Evolutionary conservation across 2,888 invertebrate species (phyloP).

Genomic region (Cenopis cana): DNA sequence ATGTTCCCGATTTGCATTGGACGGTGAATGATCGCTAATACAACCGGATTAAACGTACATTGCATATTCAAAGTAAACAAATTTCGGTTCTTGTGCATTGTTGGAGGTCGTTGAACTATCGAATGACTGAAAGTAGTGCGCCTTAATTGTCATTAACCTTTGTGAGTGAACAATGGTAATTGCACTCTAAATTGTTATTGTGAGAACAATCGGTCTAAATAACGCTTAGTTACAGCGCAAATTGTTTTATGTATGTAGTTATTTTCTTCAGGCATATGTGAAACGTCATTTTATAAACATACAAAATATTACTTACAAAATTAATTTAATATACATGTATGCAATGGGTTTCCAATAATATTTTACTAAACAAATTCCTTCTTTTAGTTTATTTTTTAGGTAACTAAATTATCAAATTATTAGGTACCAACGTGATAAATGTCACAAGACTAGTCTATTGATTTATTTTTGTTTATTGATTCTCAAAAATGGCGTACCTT

Average conservation of each 20-base stretch:
- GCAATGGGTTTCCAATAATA: neutral
- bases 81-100: slow-evolving; percentile 55
- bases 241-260: slow-evolving; percentile 7
- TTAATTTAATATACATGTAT: neutral
- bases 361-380: neutral
- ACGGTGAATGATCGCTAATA: slow-evolving; percentile 60
- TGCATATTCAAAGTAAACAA: slow-evolving; percentile 57
- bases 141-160: slow-evolving; percentile 58
- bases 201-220: slow-evolving; percentile 43
- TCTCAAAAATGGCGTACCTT: neutral
- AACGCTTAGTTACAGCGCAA: slow-evolving; percentile 29
- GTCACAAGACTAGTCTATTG: neutral
- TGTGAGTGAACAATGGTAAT: slow-evolving; percentile 47
- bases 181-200: slow-evolving; percentile 41
- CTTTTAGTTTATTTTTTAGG: no score
- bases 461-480: neutral
- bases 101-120: slow-evolving; percentile 63
- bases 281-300: no score
- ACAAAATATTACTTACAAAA: neutral
- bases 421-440: neutral
- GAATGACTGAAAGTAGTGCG: slow-evolving; percentile 56
- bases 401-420: neutral
- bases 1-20: slow-evolving; percentile 62
- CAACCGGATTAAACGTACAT: slow-evolving; percentile 51
- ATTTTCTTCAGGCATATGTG: neutral